Conservation (phyloP, 2,888 invertebrate genomes). For the Rambutsinella grinnellia region DNA sequence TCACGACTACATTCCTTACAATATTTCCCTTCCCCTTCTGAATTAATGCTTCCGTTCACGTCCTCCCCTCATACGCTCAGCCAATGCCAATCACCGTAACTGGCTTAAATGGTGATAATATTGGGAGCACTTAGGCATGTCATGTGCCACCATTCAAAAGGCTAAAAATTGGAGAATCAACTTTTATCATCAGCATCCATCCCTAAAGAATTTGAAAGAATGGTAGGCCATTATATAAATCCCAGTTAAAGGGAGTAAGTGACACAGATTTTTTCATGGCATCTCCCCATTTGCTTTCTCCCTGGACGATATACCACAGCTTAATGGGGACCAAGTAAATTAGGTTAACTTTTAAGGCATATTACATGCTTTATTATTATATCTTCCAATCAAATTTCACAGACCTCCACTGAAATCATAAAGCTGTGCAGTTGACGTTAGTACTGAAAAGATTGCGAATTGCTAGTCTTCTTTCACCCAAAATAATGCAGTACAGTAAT, state of each 20-base stretch:
- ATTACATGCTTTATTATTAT: neutral
- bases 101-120: neutral
- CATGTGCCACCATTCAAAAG: neutral
- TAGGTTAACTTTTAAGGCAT: conserved; percentile 23
- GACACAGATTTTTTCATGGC: too few relatives aligned
- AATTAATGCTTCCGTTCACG: conserved; percentile 38
- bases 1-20: conserved; percentile 14
- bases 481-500: neutral
- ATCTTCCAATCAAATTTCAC: conserved; percentile 26
- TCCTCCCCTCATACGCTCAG: neutral
- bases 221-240: neutral
- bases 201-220: neutral
- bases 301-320: neutral
- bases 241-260: neutral
- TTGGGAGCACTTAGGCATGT: neutral
- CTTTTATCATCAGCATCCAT: neutral
- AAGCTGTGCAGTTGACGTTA: neutral
- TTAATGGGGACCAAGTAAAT: conserved; percentile 17
- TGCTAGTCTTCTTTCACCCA: neutral
- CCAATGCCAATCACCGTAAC: neutral
- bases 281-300: too few relatives aligned
- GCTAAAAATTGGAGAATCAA: neutral
- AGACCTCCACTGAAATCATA: neutral
- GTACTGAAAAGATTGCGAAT: neutral
- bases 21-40: conserved; percentile 5